Base-by-base conservation (phyloP, 2,888 invertebrate species). In the Caenorhabditis sp. region DNA sequence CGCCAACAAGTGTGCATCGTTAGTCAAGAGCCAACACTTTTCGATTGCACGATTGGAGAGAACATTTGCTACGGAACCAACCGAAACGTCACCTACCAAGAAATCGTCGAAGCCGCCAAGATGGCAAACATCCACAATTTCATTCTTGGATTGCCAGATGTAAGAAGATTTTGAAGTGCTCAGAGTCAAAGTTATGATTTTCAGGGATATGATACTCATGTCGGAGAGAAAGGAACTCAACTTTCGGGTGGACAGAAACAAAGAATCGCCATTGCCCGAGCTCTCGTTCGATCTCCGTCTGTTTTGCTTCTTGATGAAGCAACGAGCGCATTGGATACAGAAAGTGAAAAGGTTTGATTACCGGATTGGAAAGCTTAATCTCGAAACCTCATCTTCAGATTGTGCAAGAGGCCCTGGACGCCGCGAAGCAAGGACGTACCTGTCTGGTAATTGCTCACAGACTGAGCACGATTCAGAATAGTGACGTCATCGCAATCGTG, bases 61-160 rank as follows among this genome's bases (percentile, higher is more conserved):
- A 98, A 98, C 93, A 97, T 98, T 87, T 95, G 96, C 0, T 97
- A 97, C 91, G 97, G 97, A 82, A 92, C 93, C 61, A 87, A 90
- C 31, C 31, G 82, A 58, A 66, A 72, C n/a, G 77, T 84, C 4
- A 90, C 91, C 5, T 86, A 91, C 28, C 91, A 92, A 3, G 92
- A 93, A 54, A 91, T 93, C 28, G 89, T 90, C 16, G 84, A 86
- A 35, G 93, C 93, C 4, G 92, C 93, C 22, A 90, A 90, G 81
- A 90, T 92, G 88, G 93, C 93, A 16, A 94, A 94, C 87, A 93
- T 93, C 66, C 92, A 93, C 84, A 91, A 93, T 83, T 94, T 93
- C 87, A 93, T 93, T 69, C 87, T 90, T 70, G 89, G 92, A 12
- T 90, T 93, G 26, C 93, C 93, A 7, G 66, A 84, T 56, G 88